These are phyloP conservation scores for Carterocephalus palaemon DNA, from an alignment of 2,888 invertebrate species.

Conservation along the genomic window DNA sequence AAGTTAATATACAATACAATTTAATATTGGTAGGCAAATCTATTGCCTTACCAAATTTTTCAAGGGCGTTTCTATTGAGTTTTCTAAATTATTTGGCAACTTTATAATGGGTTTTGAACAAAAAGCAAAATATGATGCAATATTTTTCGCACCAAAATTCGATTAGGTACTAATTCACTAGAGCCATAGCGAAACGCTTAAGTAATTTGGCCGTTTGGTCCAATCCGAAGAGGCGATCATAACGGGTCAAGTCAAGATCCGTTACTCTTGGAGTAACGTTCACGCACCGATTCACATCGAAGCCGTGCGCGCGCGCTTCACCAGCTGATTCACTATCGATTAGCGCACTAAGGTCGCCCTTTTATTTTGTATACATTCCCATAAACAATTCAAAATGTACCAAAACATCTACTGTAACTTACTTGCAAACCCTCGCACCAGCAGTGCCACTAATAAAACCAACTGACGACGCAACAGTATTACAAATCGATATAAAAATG, in stretches of 20 bases:
- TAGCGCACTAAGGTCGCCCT: conserved; percentile 36
- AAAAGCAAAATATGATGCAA: no score
- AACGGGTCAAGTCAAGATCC: conserved; percentile 40
- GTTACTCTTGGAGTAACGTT: conserved; percentile 38
- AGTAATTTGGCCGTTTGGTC: conserved; percentile 12
- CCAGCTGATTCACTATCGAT: conserved; percentile 45
- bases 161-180: neutral
- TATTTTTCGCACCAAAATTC: no score
- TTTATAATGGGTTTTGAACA: no score
- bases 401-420: conserved; percentile 6
- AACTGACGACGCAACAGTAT: conserved; percentile 12
- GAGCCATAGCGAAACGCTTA: neutral
- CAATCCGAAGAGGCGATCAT: conserved; percentile 22
- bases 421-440: conserved; percentile 13
- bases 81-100: no score
- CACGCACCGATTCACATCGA: conserved; percentile 47
- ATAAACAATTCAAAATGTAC: neutral
- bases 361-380: conserved; percentile 26
- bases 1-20: no score
- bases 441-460: conserved; percentile 12
- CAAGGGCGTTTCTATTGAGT: conserved; percentile 3
- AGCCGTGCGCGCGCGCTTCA: conserved; percentile 46
- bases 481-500: conserved; percentile 37
- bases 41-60: no score
- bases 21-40: no score